phyloP scores from a whole-genome alignment of 2,888 invertebrate species.

The Epirrhoe alternata region DNA sequence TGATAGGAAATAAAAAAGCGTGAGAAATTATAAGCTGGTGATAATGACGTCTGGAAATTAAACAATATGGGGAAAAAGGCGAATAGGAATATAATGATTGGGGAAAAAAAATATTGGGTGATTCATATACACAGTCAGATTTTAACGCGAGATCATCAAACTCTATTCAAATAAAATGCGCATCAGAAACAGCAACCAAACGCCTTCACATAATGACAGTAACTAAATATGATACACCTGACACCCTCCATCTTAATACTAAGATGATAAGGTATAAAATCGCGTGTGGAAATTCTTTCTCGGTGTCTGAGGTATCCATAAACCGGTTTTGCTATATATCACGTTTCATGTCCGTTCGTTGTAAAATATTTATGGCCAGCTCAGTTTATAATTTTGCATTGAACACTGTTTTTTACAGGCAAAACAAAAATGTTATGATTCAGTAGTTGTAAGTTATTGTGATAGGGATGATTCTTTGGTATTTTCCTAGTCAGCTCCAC shows the following conservation, averaged over 20 bases:
- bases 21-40: too few species aligned
- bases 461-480: too few species aligned
- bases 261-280: constrained; percentile 20
- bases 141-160: not conserved
- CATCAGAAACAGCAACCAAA: not conserved
- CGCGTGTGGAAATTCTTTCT: constrained; percentile 9
- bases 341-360: constrained; percentile 35
- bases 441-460: too few species aligned
- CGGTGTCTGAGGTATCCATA: constrained; percentile 33
- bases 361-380: constrained; percentile 38
- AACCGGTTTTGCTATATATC: constrained; percentile 28
- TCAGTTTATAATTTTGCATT: constrained; percentile 29
- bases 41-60: too few species aligned
- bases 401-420: not conserved
- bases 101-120: too few species aligned
- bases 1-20: too few species aligned
- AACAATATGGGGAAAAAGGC: too few species aligned
- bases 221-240: not conserved
- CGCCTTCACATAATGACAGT: not conserved
- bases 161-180: constrained; percentile 7
- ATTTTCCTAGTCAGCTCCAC: too few species aligned
- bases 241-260: not conserved
- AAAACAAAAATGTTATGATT: too few species aligned
- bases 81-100: too few species aligned
- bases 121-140: too few species aligned